Percentiles rank a stretch among this genome's conserved stretches.
phyloP scores from a whole-genome alignment of 2,797 vertebrate species.

The Crotalus adamanteus region DNA sequence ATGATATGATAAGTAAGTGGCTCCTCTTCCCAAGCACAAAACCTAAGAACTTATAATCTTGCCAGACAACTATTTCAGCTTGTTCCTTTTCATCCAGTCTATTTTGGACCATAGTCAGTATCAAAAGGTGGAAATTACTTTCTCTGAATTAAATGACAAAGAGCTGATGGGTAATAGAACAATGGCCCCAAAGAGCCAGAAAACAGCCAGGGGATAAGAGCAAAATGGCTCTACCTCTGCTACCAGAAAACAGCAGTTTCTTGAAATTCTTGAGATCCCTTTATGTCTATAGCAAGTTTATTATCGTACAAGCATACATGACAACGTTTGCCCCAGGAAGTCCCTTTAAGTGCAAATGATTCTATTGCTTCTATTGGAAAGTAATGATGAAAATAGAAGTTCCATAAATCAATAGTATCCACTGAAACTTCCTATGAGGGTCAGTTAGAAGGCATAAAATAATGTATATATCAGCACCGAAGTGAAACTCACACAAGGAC shows the following conservation, averaged over 20 bases:
- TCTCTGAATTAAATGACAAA: not conserved
- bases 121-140: not conserved
- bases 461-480: not conserved
- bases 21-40: not conserved
- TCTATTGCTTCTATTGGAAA: not conserved
- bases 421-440: accelerated
- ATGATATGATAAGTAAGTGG: not conserved
- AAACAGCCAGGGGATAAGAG: not conserved
- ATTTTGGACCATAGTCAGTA: not conserved
- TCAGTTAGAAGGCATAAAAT: not conserved
- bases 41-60: not conserved
- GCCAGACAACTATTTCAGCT: not conserved
- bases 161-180: not conserved
- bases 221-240: not conserved
- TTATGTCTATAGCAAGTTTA: not conserved
- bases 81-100: not conserved
- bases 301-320: not conserved
- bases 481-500: slow-evolving; percentile 17
- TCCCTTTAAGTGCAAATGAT: not conserved
- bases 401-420: accelerated
- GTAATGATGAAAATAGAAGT: not conserved
- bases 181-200: not conserved
- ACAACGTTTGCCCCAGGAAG: not conserved
- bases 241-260: not conserved
- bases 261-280: not conserved